These are phyloP conservation scores for Plagodis dolabraria DNA, from an alignment of 2,888 invertebrate genomes.

Conservation along the genomic window DNA sequence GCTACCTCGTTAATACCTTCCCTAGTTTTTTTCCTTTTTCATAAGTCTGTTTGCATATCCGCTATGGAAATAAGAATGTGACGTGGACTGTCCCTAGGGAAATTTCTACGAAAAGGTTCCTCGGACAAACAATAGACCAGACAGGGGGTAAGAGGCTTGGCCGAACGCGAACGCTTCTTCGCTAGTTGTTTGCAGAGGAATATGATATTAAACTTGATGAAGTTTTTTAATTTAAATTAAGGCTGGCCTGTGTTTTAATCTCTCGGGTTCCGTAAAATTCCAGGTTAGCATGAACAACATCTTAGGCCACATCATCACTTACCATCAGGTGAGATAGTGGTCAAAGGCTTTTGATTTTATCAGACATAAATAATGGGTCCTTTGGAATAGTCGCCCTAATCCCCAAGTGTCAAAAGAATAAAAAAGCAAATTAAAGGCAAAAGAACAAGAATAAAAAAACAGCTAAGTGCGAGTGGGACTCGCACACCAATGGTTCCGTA, in stretches of 20 bases:
- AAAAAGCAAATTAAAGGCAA: too few relatives aligned
- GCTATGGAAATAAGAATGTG: slow-evolving; percentile 65
- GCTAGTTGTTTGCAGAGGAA: slow-evolving; percentile 4
- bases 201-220: slow-evolving; percentile 8
- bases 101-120: slow-evolving; percentile 78
- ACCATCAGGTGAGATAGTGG: too few relatives aligned
- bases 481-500: too few relatives aligned
- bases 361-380: too few relatives aligned
- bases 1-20: slow-evolving; percentile 23
- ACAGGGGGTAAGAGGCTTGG: slow-evolving; percentile 20
- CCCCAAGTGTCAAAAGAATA: too few relatives aligned
- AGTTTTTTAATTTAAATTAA: slow-evolving; percentile 6
- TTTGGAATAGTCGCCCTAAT: too few relatives aligned
- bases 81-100: slow-evolving; percentile 68
- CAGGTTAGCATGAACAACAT: too few relatives aligned
- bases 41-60: slow-evolving; percentile 71
- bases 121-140: slow-evolving; percentile 66
- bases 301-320: too few relatives aligned
- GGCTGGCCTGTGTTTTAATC: neutral
- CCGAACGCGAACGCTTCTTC: neutral
- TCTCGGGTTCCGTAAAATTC: too few relatives aligned
- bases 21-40: slow-evolving; percentile 45
- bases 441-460: too few relatives aligned
- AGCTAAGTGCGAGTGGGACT: too few relatives aligned
- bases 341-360: too few relatives aligned